phyloP scores from a whole-genome alignment of 2,888 invertebrate species.

The Muscina levida region DNA sequence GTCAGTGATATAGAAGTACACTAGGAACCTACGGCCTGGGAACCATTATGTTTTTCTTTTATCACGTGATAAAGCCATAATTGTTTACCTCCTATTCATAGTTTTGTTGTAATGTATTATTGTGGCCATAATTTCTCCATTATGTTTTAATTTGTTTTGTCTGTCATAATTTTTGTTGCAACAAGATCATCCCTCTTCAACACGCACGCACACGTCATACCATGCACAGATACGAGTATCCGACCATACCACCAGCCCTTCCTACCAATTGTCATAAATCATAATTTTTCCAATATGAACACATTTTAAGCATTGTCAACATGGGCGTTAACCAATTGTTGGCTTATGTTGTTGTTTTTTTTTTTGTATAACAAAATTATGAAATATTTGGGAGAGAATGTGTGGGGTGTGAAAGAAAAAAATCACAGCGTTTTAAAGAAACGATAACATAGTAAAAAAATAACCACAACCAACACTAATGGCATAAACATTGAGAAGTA shows the following conservation, averaged over 20 bases:
- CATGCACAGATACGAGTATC: slow-evolving; percentile 33
- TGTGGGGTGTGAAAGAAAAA: neutral
- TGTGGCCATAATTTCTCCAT: slow-evolving; percentile 23
- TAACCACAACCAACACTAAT: too few relatives aligned
- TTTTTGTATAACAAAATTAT: slow-evolving; percentile 45
- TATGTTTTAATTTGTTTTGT: slow-evolving; percentile 7
- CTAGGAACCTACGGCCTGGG: too few relatives aligned
- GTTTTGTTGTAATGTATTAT: neutral
- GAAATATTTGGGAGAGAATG: slow-evolving; percentile 36
- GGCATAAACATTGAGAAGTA: too few relatives aligned
- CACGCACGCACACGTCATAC: slow-evolving; percentile 48
- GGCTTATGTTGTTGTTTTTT: slow-evolving; percentile 12
- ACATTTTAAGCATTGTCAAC: slow-evolving; percentile 74
- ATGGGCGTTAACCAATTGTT: slow-evolving; percentile 74
- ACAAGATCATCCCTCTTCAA: slow-evolving; percentile 44
- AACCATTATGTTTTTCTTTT: too few relatives aligned
- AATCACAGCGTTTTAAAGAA: slow-evolving; percentile 41
- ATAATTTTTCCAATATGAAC: slow-evolving; percentile 71
- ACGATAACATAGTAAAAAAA: slow-evolving; percentile 46
- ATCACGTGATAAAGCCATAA: too few relatives aligned
- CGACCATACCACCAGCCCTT: slow-evolving; percentile 37
- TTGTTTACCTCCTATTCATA: too few relatives aligned
- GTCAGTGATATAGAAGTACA: too few relatives aligned
- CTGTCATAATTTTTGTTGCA: slow-evolving; percentile 46
- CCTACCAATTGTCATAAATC: slow-evolving; percentile 71